Evolutionary conservation across 2,888 invertebrate genomes (phyloP), one percentile per base, ranked within the genome.

Genomic region (Drosophila fulvimacula): DNA sequence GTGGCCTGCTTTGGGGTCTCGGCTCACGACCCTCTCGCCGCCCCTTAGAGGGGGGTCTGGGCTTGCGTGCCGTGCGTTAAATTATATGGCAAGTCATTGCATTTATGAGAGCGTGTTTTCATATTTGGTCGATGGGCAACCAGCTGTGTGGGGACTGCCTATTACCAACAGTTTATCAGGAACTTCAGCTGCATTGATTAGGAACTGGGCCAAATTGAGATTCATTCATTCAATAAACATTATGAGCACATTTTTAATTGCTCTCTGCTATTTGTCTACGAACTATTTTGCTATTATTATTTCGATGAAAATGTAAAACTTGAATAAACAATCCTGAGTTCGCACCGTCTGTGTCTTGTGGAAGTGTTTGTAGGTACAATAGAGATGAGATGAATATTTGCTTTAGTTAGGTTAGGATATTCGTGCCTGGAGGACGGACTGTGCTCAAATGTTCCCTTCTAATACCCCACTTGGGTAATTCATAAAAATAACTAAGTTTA

Each of bases 51-150:
- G 27, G 27, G 55, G 41, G 41, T 17, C 41, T 15, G 41, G 57
- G 30, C 41, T 64, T 70, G 74, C 68, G 67, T 77, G 71, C 65
- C 62, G 51, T 61, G 75, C 69, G 60, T 72, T 62, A 56, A 78
- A 72, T 69, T 78, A 69, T 78, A 57, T 70, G 62, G 70, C 58
- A 76, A 82, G 72, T 76, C 85, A 76, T 70, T 80, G 81, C 82
- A 82, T 71, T 82, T 80, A 75, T 68, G 84, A 69, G 69, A 21
- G 52, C 63, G 59, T 61, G 39, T 51, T 55, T 63, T 56, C 21
- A 38, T 38, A 52, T 15, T n/a, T 62, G 21, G 46, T 38, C 19
- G 6, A 27, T 19, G n/a, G 24, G 19, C 41, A 21, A 24, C 46
- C 24, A 24, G 51, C 51, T 68, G 55, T 69, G 39, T 42, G 63